A percentile compares a stretch with the other conserved stretches of the same genome.
These are phyloP conservation scores for Ladona fulva DNA, from an alignment of 1,140 invertebrate species.

Conservation along the genomic window DNA sequence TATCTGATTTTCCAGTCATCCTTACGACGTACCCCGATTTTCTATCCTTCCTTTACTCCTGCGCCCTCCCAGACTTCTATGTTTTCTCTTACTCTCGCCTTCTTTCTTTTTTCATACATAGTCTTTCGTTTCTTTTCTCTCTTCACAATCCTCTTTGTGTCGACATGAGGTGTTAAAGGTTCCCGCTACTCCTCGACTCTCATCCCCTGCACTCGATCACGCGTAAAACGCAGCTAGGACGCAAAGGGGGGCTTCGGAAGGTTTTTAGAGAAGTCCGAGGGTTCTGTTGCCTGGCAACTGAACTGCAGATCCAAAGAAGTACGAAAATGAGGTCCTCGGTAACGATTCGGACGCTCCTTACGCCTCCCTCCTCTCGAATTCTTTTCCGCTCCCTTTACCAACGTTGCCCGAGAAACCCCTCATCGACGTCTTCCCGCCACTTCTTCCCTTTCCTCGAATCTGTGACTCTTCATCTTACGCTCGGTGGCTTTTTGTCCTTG, in stretches of 20 bases:
- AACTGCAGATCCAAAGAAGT: not conserved
- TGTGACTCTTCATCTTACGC: not conserved
- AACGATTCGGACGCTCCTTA: not conserved
- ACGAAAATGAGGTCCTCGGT: slow-evolving; percentile 7
- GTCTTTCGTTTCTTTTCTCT: too few relatives aligned
- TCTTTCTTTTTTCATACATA: too few relatives aligned
- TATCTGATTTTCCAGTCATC: too few relatives aligned
- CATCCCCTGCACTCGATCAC: too few relatives aligned
- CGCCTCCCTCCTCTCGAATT: not conserved
- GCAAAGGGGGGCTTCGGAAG: too few relatives aligned
- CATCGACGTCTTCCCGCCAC: not conserved
- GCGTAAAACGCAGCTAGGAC: too few relatives aligned
- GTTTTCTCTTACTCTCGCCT: too few relatives aligned
- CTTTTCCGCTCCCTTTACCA: not conserved
- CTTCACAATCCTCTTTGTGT: not conserved
- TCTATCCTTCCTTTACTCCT: too few relatives aligned
- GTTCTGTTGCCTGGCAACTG: not conserved
- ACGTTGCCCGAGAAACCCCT: not conserved
- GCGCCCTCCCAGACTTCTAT: too few relatives aligned
- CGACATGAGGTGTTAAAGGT: not conserved
- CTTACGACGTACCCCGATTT: too few relatives aligned
- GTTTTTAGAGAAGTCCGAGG: not conserved
- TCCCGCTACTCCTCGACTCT: too few relatives aligned
- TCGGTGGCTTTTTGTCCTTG: not conserved
- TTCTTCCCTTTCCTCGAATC: not conserved